A percentile compares a stretch with the other conserved stretches of the same genome.
Evolutionary conservation across 1,140 invertebrate species (phyloP).

Genomic region (Drosophila baimaii): DNA sequence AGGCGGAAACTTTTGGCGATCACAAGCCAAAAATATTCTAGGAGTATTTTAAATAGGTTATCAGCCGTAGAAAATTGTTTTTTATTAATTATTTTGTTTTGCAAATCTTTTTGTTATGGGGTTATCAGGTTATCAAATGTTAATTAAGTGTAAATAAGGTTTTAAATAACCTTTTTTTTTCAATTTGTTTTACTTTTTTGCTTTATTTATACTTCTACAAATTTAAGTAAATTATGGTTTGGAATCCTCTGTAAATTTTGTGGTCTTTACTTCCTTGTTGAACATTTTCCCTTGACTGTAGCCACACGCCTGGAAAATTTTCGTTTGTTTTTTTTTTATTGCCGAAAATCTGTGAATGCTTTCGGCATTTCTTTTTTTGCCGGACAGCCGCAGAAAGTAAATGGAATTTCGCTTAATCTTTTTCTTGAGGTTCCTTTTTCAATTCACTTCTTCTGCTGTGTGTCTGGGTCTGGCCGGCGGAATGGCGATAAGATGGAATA

Average conservation of each 20-base stretch:
- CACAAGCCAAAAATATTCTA: conserved; percentile 13
- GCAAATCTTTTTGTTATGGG: not conserved
- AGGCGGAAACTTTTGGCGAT: not conserved
- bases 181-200: not conserved
- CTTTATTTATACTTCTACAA: not conserved
- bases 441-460: conserved; percentile 20
- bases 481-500: conserved; percentile 51
- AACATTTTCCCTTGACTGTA: conserved; percentile 49
- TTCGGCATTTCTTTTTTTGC: conserved; percentile 15
- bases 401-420: conserved; percentile 30
- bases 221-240: not conserved
- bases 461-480: conserved; percentile 38
- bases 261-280: not conserved
- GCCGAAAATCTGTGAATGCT: conserved; percentile 41
- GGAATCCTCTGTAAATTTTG: not conserved
- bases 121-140: conserved; percentile 1
- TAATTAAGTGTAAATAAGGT: not conserved
- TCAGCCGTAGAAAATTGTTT: not conserved
- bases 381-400: conserved; percentile 23
- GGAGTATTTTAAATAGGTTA: conserved; percentile 11
- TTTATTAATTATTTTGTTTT: conserved; percentile 10
- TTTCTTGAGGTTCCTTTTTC: conserved; percentile 18
- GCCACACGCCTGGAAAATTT: conserved; percentile 55
- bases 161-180: not conserved
- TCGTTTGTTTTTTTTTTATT: conserved; percentile 23